Conservation (phyloP, 2,797 vertebrate genomes). For the Muraenolepis orangiensis region DNA sequence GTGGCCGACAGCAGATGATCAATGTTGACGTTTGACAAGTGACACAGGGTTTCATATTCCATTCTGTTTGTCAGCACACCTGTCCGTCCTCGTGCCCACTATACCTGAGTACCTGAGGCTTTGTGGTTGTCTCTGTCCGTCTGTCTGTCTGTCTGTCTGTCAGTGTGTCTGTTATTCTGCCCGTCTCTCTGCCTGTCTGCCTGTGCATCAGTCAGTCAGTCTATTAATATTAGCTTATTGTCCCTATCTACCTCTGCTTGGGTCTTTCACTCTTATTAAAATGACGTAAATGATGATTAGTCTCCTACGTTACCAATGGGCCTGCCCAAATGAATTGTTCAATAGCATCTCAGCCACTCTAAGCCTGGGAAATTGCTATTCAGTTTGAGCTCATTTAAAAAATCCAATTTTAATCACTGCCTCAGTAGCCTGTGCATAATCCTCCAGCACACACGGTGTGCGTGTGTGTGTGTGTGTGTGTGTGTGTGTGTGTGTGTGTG, state of each 20-base stretch:
- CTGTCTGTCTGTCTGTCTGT: neutral
- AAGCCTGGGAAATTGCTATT: conserved; percentile 5
- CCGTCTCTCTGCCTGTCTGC: neutral
- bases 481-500: conserved; percentile 8
- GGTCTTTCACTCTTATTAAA: neutral
- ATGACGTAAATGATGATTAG: neutral
- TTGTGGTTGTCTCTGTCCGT: neutral
- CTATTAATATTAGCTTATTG: neutral
- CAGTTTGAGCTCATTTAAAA: neutral
- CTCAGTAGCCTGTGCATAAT: neutral
- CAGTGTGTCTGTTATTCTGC: neutral
- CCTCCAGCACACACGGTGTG: neutral
- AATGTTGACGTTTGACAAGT: neutral
- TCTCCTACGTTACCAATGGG: neutral
- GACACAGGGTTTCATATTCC: neutral
- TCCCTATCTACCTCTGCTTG: neutral
- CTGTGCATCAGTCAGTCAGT: neutral
- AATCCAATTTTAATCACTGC: conserved; percentile 3
- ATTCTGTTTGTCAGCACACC: neutral
- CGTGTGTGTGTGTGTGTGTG: conserved; percentile 2
- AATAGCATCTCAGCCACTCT: conserved; percentile 2
- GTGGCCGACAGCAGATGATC: neutral
- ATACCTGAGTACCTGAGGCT: too few relatives aligned
- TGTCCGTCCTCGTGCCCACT: neutral
- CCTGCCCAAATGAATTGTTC: neutral